phyloP scores from a whole-genome alignment of 2,888 invertebrate genomes.

The Gandaritis pyraliata region DNA sequence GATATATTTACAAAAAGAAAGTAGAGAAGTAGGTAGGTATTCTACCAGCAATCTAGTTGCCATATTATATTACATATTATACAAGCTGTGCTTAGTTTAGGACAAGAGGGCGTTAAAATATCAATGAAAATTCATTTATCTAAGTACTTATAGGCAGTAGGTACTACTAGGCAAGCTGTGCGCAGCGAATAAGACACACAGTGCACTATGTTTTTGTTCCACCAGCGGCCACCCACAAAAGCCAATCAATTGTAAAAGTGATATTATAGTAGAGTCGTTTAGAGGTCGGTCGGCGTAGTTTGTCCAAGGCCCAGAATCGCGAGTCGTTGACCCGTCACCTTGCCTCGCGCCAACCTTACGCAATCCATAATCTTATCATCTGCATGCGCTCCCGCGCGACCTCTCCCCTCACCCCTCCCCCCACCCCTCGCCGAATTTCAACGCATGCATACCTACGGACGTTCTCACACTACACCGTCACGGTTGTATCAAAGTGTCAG shows the following conservation, averaged over 20 bases:
- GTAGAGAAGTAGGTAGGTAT: too few relatives aligned
- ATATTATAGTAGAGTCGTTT: slow-evolving; percentile 63
- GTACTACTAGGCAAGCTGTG: not conserved
- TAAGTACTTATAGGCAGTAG: too few relatives aligned
- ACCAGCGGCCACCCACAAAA: slow-evolving; percentile 28
- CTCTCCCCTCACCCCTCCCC: slow-evolving; percentile 72
- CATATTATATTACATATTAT: too few relatives aligned
- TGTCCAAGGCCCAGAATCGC: slow-evolving; percentile 73
- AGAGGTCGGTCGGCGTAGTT: slow-evolving; percentile 73
- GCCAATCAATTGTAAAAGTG: slow-evolving; percentile 35
- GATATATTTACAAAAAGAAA: too few relatives aligned
- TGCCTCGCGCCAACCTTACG: slow-evolving; percentile 78
- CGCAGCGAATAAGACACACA: not conserved
- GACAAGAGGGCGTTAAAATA: too few relatives aligned
- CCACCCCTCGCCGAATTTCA: slow-evolving; percentile 72
- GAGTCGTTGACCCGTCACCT: slow-evolving; percentile 83
- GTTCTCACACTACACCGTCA: slow-evolving; percentile 16
- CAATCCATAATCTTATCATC: slow-evolving; percentile 83
- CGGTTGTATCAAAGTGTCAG: not conserved
- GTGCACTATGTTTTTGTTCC: slow-evolving; percentile 20
- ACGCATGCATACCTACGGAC: slow-evolving; percentile 36
- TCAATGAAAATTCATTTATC: too few relatives aligned
- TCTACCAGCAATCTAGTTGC: too few relatives aligned
- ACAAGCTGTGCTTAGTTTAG: too few relatives aligned
- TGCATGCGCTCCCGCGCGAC: slow-evolving; percentile 75